phyloP scores from a whole-genome alignment of 2,888 invertebrate species.

The Apamea monoglypha region DNA sequence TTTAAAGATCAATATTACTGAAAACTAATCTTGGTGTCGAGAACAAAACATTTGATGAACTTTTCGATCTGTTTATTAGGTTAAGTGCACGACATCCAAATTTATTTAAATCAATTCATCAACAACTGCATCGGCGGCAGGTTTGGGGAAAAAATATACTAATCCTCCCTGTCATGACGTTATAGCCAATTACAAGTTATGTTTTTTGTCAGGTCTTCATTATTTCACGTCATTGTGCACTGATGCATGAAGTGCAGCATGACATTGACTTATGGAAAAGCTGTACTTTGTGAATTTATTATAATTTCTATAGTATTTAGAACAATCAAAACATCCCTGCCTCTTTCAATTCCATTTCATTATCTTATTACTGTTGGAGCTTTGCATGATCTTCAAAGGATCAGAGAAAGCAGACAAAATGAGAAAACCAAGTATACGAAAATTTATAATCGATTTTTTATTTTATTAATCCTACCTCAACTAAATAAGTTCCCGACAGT shows the following conservation, averaged over 20 bases:
- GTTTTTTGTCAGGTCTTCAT: neutral
- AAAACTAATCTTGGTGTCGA: neutral
- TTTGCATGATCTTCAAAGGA: neutral
- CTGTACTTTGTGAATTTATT: too few species aligned
- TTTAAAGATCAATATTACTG: too few species aligned
- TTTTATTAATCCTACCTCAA: conserved; percentile 21
- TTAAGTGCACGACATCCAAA: neutral
- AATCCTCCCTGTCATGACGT: neutral
- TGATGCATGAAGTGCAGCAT: neutral
- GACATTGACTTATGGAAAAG: neutral
- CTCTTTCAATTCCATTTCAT: neutral
- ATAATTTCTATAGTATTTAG: neutral
- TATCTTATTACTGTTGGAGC: neutral
- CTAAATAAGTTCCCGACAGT: conserved; percentile 71
- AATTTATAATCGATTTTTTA: too few species aligned
- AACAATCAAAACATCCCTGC: too few species aligned
- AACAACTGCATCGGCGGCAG: neutral
- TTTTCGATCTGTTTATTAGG: neutral
- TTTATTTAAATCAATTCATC: neutral
- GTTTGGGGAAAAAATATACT: neutral
- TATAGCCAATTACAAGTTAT: neutral
- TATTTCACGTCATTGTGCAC: neutral
- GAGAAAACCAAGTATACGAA: neutral
- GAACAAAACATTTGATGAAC: neutral
- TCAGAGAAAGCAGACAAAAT: neutral